phyloP scores from a whole-genome alignment of 2,797 vertebrate genomes.

The Sebastes hopkinsi region DNA sequence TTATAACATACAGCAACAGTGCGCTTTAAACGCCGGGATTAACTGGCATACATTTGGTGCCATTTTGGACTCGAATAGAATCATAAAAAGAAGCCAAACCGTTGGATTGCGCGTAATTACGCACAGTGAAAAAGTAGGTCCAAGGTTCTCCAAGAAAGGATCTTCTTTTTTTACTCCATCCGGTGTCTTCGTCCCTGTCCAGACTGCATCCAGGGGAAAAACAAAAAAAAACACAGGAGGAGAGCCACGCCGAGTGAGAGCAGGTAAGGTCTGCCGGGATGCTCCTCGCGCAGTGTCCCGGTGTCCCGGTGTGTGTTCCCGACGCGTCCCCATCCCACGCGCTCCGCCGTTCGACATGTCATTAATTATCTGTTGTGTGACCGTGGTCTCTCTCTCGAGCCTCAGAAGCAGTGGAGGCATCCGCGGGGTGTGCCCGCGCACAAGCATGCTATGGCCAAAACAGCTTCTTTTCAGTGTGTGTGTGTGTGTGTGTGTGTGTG shows the following conservation, averaged over 20 bases:
- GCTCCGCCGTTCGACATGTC: constrained; percentile 68
- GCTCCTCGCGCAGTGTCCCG: constrained; percentile 62
- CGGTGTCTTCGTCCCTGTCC: constrained; percentile 32
- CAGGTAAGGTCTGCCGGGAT: constrained; percentile 83
- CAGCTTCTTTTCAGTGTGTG: constrained; percentile 43
- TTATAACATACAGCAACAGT: background rate
- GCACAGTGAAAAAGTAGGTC: constrained; percentile 22
- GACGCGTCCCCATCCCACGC: constrained; percentile 59
- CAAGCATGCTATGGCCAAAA: constrained; percentile 54
- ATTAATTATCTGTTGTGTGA: constrained; percentile 85
- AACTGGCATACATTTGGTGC: background rate
- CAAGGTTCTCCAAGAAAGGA: constrained; percentile 22
- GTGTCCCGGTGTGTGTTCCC: constrained; percentile 62
- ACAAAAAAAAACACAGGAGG: background rate
- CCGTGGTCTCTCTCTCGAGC: constrained; percentile 55
- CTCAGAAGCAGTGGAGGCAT: constrained; percentile 57
- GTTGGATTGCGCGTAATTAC: constrained; percentile 35
- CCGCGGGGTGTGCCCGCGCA: constrained; percentile 68
- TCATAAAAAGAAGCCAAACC: background rate
- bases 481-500: constrained; percentile 24
- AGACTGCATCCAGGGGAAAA: constrained; percentile 15
- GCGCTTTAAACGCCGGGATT: background rate
- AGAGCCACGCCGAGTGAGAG: constrained; percentile 43
- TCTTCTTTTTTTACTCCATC: constrained; percentile 14
- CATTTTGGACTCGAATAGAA: background rate